phyloP scores from a whole-genome alignment of 2,888 invertebrate genomes.

The Ophion obscuratus region DNA sequence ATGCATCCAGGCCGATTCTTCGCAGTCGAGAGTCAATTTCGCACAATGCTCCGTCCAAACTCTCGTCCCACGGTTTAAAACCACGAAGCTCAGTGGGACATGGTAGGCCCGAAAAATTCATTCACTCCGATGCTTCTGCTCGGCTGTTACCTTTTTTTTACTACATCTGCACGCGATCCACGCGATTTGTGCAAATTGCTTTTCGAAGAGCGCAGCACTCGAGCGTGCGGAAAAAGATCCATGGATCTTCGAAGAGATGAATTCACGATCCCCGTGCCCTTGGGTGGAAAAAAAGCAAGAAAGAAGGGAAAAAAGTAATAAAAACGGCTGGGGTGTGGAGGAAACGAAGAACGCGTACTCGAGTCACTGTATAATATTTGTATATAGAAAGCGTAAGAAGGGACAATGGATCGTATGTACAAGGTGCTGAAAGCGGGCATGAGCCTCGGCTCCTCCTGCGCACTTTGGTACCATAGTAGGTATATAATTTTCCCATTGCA shows the following conservation, averaged over 20 bases:
- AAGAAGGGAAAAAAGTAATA: not conserved
- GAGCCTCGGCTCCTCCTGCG: constrained; percentile 4
- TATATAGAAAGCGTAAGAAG: not conserved
- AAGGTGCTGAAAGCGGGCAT: constrained; percentile 49
- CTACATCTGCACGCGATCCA: not conserved
- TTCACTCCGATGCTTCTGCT: not conserved
- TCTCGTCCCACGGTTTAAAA: not conserved
- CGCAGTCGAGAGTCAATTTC: constrained; percentile 23
- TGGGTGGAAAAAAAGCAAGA: not conserved
- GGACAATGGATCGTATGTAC: constrained; percentile 37
- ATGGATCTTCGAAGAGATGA: constrained; percentile 9
- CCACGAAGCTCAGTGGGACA: not conserved
- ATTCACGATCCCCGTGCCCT: not conserved
- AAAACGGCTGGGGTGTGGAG: not conserved
- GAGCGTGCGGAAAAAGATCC: not conserved
- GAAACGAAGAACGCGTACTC: constrained; percentile 18
- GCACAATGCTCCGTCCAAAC: constrained; percentile 27
- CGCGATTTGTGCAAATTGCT: constrained; percentile 23
- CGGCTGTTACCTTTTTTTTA: not conserved
- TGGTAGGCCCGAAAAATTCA: not conserved
- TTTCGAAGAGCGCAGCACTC: not conserved
- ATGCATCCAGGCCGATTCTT: constrained; percentile 47
- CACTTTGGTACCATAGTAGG: constrained; percentile 12
- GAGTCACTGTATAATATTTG: constrained; percentile 1
- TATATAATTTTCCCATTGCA: constrained; percentile 32